A percentile compares a stretch with the other conserved stretches of the same genome.
Conservation (phyloP, 2,797 vertebrate genomes). For the Cryptoblepharus egeriae region DNA sequence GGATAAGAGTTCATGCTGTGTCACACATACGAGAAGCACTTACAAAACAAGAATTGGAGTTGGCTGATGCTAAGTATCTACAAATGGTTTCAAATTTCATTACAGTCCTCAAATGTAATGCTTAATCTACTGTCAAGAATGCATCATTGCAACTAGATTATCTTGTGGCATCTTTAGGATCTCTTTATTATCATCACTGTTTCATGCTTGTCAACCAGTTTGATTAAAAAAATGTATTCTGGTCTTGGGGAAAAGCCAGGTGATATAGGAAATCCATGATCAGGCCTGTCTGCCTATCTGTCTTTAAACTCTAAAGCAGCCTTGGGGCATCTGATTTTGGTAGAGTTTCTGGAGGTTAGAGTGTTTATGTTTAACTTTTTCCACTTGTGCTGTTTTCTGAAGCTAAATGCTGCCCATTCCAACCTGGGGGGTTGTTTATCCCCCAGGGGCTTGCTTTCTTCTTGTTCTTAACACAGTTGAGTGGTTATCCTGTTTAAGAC, state of each 20-base stretch:
- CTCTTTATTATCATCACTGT: no score
- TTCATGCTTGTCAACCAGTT: no score
- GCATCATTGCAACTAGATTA: not conserved
- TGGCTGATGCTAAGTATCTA: not conserved
- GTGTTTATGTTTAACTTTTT: no score
- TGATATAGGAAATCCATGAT: no score
- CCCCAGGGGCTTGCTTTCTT: not conserved
- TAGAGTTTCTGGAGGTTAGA: no score
- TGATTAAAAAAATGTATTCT: not conserved
- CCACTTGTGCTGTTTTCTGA: no score
- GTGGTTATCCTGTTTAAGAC: not conserved
- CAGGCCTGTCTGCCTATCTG: no score
- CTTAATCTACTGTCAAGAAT: not conserved
- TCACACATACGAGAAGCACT: not conserved
- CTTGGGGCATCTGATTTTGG: no score
- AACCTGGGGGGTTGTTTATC: no score
- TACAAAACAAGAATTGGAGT: not conserved
- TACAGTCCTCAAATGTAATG: not conserved
- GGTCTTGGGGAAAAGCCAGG: not conserved
- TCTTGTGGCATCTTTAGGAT: not conserved
- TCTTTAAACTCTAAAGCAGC: no score
- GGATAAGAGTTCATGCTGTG: not conserved
- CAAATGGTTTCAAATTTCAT: not conserved
- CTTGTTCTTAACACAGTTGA: not conserved
- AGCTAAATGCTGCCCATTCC: no score